Percentiles rank a stretch among this genome's conserved stretches.
These are phyloP conservation scores for Danio tinwini DNA, from an alignment of 2,797 vertebrate genomes.

Conservation along the genomic window DNA sequence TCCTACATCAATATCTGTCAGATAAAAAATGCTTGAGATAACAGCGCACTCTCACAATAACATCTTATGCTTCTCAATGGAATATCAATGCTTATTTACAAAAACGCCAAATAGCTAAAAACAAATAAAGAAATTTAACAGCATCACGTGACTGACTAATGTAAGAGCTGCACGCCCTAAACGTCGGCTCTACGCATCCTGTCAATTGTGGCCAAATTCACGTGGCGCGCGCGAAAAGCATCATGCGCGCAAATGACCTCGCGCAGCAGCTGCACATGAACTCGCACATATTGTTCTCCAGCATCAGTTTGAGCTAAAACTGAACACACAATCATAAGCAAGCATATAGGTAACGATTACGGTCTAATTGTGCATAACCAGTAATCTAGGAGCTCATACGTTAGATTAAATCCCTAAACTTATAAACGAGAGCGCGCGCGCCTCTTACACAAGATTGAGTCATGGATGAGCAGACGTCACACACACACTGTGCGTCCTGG, in stretches of 20 bases:
- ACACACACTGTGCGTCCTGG: neutral
- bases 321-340: neutral
- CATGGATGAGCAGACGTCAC: constrained; percentile 30
- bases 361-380: neutral
- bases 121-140: neutral
- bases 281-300: neutral
- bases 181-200: neutral
- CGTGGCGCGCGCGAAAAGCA: constrained; percentile 1
- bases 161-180: no score
- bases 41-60: neutral
- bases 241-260: constrained; percentile 23
- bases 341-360: neutral
- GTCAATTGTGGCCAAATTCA: constrained; percentile 11
- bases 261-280: neutral
- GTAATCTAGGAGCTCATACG: neutral
- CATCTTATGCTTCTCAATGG: neutral
- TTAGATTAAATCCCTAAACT: no score
- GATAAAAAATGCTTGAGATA: neutral
- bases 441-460: constrained; percentile 29
- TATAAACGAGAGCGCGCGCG: neutral
- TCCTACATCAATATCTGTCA: neutral
- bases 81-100: neutral
- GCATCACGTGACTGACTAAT: no score
- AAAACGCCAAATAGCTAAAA: neutral
- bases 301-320: neutral